Evolutionary conservation across 2,797 vertebrate genomes (phyloP), one percentile per base, ranked within the genome.

Genomic region (Lerista edwardsae): DNA sequence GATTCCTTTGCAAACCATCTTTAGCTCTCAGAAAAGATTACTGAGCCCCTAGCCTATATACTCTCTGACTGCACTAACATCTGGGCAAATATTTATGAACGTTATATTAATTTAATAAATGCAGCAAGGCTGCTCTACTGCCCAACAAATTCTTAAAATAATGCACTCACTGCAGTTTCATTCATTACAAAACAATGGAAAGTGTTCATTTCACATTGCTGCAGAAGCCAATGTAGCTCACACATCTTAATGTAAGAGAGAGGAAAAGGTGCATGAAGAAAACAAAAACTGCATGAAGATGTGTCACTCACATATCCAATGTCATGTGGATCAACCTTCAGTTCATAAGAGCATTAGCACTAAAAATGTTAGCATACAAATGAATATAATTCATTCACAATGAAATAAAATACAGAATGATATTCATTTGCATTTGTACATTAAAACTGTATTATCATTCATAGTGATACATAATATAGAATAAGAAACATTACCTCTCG

Each of bases 401-500:
- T 59, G 9, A 64, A 17, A 4, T 78, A n/a, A 78, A 29, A n/a
- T 62, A 44, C 9, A 41, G 27, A 34, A 76, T 77, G 36, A 59
- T 6, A 59, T 1, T 44, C 27, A 6, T 41, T 55, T 55, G 23
- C 79, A 74, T 47, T 39, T 61, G 21, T 21, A 6, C 0, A 14
- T n/a, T n/a, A 39, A 7, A 65, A 89, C 78, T 44, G 77, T 73
- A 5, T 19, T 75, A 29, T 29, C 36, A 12, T 75, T 76, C 36
- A 67, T 10, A 41, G 39, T 51, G 17, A 39, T 1, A 55, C 36
- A 34, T 10, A 51, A 2, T 17, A 62, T 1, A 4, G 9, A n/a
- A 67, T 80, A 0, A 27, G 61, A 29, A 93, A 79, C 41, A 88
- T 97, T 95, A 99, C 99, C 97, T 99, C 99, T 96, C 98, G 95